Percentiles rank a stretch among this genome's conserved stretches.
Conservation (phyloP, 2,888 invertebrate species). For the Carcina quercana region DNA sequence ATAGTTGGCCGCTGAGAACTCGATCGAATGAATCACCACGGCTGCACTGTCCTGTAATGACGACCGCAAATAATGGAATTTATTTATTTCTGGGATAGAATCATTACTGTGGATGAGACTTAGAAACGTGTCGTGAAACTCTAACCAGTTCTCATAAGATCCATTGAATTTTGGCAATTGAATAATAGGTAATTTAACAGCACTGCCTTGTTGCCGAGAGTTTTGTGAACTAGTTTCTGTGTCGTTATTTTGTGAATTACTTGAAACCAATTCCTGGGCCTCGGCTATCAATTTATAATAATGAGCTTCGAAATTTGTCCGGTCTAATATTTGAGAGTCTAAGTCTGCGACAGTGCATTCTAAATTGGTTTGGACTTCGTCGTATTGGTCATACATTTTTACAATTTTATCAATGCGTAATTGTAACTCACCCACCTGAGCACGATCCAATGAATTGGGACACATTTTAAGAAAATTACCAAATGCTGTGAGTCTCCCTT, state of each 20-base stretch:
- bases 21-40: constrained; percentile 17
- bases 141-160: constrained; percentile 19
- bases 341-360: constrained; percentile 14
- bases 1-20: constrained; percentile 17
- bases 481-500: constrained; percentile 11
- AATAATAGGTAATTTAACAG: constrained; percentile 19
- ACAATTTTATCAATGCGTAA: constrained; percentile 14
- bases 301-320: background rate
- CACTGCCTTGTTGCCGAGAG: background rate
- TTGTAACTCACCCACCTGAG: constrained; percentile 13
- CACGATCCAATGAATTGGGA: constrained; percentile 2
- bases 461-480: constrained; percentile 6
- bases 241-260: background rate
- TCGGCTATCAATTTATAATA: background rate
- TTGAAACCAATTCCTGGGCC: background rate
- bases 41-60: constrained; percentile 19
- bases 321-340: background rate
- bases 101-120: constrained; percentile 19
- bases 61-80: constrained; percentile 20
- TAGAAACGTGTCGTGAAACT: constrained; percentile 19
- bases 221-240: background rate
- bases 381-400: constrained; percentile 15
- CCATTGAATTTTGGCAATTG: constrained; percentile 20
- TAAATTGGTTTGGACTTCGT: constrained; percentile 16
- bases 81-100: constrained; percentile 19